Evolutionary conservation across 2,113 vertebrate species (phyloP), one percentile per base, ranked within the genome.

Genomic region (Ranitomeya variabilis): DNA sequence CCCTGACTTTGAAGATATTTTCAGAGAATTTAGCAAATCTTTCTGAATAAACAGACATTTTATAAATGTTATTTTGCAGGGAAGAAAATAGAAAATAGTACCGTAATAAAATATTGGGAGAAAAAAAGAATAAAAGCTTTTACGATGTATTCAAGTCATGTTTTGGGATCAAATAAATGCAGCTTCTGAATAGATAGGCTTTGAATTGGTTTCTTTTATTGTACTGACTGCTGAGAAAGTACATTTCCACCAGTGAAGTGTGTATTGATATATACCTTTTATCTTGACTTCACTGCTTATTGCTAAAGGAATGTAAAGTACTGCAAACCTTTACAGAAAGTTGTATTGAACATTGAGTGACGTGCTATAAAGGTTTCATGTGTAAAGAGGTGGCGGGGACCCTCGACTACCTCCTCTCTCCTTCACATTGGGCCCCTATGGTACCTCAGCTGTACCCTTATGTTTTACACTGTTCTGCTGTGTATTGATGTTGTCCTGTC

Each of bases 131-230:
- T 15, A 73, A 37, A 74, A 19, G 19, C 23, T 83, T 67, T n/a
- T 16, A 67, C 7, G 52, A n/a, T 52, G 19, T 19, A 19, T 59
- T 12, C 37, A 62, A 73, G 3, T 55, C 21, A 2, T 15, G 21
- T 79, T 52, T 69, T 87, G 51, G 51, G n/a, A 69, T 69, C 62
- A 69, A 87, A 80, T 31, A 64, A 66, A 19, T 67, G 60, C 4
- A 23, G 18, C n/a, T 19, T 18, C 57, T 62, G 23, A 21, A n/a
- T 59, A 18, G n/a, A 55, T n/a, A 19, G 62, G 8, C 77, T 69
- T 67, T 80, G 76, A 87, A 87, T 69, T 57, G 60, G 15, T 66
- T 67, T 80, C 59, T 31, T 86, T 80, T 45, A 80, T 69, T 13
- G 14, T 66, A 64, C 74, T 66, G 19, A 15, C 60, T 23, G 19